Conservation (phyloP, 2,797 vertebrate genomes). For the Gobionotothen gibberifrons region DNA sequence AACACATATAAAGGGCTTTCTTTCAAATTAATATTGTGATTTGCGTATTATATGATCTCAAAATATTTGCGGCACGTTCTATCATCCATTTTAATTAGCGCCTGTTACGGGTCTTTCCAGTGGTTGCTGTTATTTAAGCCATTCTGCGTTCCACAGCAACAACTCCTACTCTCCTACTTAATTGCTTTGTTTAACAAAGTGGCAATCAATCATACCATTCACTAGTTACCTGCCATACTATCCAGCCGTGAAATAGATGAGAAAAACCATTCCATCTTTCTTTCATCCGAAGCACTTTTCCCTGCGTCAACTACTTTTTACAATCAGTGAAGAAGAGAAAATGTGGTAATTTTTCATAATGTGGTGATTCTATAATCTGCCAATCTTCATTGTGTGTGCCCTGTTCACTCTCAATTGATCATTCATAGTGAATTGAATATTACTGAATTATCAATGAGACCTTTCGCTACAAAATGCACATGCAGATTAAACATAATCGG, state of each 20-base stretch:
- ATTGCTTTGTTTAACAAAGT: conserved; percentile 85
- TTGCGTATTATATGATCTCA: conserved; percentile 24
- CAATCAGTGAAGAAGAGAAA: conserved; percentile 57
- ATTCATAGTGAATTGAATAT: conserved; percentile 35
- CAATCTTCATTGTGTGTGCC: conserved; percentile 59
- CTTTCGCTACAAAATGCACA: conserved; percentile 19
- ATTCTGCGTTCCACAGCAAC: conserved; percentile 58
- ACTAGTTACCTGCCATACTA: conserved; percentile 77
- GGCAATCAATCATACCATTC: conserved; percentile 83
- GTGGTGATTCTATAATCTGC: conserved; percentile 55
- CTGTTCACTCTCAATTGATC: conserved; percentile 34
- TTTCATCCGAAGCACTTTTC: conserved; percentile 49
- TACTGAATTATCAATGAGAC: conserved; percentile 42
- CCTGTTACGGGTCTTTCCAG: conserved; percentile 62
- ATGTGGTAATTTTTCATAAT: conserved; percentile 50
- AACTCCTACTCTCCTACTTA: conserved; percentile 71
- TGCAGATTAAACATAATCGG: conserved; percentile 22
- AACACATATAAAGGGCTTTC: not conserved
- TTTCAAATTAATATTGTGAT: not conserved
- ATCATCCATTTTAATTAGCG: conserved; percentile 79
- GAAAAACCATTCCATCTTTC: conserved; percentile 69
- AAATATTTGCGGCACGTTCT: conserved; percentile 31
- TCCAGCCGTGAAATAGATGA: conserved; percentile 79
- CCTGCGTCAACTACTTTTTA: conserved; percentile 45
- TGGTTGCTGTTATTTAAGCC: conserved; percentile 71